A percentile compares a stretch with the other conserved stretches of the same genome.
phyloP scores from a whole-genome alignment of 2,888 invertebrate genomes.

The Holacanthella duospinosa region DNA sequence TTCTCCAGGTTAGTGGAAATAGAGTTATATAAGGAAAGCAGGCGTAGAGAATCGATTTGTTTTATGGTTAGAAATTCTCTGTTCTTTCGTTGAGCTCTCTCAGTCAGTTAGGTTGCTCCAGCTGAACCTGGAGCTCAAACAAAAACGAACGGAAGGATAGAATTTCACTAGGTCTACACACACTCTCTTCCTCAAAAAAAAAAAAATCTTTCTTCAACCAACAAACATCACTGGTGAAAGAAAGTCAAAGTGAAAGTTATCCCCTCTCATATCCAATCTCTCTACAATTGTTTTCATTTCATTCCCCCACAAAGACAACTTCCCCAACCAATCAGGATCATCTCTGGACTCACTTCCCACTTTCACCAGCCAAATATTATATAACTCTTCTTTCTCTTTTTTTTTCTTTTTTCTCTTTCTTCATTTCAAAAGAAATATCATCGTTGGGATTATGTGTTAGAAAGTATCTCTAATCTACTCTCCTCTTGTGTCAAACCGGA shows the following conservation, averaged over 20 bases:
- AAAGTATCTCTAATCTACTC: no score
- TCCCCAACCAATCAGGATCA: no score
- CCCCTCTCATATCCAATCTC: not conserved
- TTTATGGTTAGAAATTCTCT: not conserved
- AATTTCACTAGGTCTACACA: not conserved
- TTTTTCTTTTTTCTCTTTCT: no score
- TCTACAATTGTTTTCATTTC: not conserved
- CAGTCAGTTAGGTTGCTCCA: not conserved
- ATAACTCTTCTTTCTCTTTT: no score
- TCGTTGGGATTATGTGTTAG: no score
- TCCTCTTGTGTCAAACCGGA: no score
- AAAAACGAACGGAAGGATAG: not conserved
- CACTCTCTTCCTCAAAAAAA: not conserved
- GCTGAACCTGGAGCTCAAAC: not conserved
- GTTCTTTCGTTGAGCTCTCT: not conserved
- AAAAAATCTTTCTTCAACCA: not conserved
- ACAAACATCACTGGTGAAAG: not conserved
- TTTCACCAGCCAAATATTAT: no score
- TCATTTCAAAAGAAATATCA: no score
- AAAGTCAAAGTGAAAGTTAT: not conserved
- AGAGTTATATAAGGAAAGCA: not conserved
- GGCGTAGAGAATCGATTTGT: slow-evolving; percentile 1
- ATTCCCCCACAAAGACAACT: no score
- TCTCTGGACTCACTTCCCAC: no score
- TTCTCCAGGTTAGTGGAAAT: not conserved